A percentile compares a stretch with the other conserved stretches of the same genome.
Conservation (phyloP, 2,888 invertebrate species). For the Sycophila texana region DNA sequence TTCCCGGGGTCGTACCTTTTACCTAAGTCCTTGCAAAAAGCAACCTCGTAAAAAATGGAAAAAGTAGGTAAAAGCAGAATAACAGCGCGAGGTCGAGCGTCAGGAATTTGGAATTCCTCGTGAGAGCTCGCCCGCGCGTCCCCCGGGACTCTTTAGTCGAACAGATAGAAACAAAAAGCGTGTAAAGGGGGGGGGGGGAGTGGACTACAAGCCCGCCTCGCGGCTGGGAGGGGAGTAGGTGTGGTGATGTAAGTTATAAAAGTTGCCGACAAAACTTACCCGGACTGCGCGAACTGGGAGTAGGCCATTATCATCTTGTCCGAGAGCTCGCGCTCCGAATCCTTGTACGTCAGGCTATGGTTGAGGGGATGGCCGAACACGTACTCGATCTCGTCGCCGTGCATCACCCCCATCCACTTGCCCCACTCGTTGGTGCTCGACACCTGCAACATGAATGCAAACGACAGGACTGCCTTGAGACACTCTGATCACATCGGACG, state of each 20-base stretch:
- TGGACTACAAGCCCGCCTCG: too few species aligned
- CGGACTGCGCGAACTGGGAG: conserved; percentile 93
- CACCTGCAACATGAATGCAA: conserved; percentile 80
- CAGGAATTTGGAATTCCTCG: conserved; percentile 17
- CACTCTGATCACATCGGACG: conserved; percentile 4
- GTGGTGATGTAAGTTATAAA: not conserved
- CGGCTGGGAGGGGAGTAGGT: not conserved
- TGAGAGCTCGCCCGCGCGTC: not conserved
- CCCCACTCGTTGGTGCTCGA: conserved; percentile 97
- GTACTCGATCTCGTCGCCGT: conserved; percentile 98
- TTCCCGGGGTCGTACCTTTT: too few species aligned
- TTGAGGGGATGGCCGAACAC: conserved; percentile 97
- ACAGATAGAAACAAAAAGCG: not conserved
- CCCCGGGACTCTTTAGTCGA: not conserved
- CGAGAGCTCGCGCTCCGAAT: conserved; percentile 90
- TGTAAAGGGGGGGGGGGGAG: too few species aligned
- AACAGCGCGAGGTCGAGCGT: not conserved
- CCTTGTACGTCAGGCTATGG: conserved; percentile 89
- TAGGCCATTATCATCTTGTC: conserved; percentile 94
- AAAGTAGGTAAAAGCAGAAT: not conserved
- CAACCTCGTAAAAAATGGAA: conserved; percentile 14
- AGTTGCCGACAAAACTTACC: conserved; percentile 81
- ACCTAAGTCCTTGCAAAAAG: not conserved
- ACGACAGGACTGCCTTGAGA: conserved; percentile 11
- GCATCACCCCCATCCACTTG: conserved; percentile 99